These are phyloP conservation scores for Ophioderma brevispina DNA, from an alignment of 35 echinoderm and acorn worm species.

Conservation along the genomic window DNA sequence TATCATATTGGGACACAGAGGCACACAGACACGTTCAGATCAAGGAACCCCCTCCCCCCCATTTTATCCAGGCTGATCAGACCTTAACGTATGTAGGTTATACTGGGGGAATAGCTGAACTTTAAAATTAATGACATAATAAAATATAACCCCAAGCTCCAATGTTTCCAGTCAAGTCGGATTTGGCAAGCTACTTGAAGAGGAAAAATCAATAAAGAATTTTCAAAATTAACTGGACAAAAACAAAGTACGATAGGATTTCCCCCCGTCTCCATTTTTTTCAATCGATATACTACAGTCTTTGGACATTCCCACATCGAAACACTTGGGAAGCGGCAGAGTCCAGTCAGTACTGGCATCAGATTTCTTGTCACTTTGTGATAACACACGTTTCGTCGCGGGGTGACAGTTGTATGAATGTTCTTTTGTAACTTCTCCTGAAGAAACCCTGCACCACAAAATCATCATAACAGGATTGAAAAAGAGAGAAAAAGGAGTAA, in stretches of 20 bases:
- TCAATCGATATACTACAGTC: conserved; percentile 74
- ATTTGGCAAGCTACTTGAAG: no score
- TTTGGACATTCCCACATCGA: conserved; percentile 99
- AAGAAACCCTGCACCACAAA: conserved; percentile 96
- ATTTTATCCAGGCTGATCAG: no score
- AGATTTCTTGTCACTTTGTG: conserved; percentile 96
- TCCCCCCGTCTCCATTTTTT: not conserved
- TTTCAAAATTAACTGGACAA: not conserved
- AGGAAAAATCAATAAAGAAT: not conserved
- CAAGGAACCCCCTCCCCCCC: no score
- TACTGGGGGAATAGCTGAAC: no score
- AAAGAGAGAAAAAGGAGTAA: no score
- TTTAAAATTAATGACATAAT: no score
- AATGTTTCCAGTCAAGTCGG: no score
- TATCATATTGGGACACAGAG: no score
- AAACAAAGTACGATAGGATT: not conserved
- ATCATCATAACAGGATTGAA: no score
- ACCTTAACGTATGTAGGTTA: no score
- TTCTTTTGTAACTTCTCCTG: conserved; percentile 97
- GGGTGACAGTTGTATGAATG: conserved; percentile 99
- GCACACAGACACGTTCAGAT: no score
- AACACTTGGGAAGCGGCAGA: conserved; percentile 97
- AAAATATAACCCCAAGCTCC: no score
- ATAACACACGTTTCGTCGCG: conserved; percentile 96
- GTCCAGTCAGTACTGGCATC: conserved; percentile 99